Percentiles rank a stretch among this genome's conserved stretches.
Evolutionary conservation across 2,888 invertebrate genomes (phyloP).

Genomic region (Himalopsyche japonica): DNA sequence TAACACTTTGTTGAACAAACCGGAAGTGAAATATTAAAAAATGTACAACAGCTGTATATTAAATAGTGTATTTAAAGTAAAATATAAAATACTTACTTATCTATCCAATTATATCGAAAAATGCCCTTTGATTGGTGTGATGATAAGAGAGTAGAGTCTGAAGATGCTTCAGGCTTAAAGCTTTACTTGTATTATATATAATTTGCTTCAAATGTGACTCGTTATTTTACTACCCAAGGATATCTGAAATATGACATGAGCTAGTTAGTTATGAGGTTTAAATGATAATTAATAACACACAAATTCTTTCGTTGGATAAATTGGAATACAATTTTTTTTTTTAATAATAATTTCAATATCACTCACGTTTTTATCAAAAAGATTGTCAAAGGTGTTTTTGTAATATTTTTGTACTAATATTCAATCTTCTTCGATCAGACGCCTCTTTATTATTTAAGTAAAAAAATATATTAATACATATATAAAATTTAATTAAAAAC

Average conservation of each 20-base stretch:
- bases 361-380: too few relatives aligned
- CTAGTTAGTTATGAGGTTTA: neutral
- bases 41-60: conserved; percentile 2
- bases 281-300: too few relatives aligned
- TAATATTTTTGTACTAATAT: too few relatives aligned
- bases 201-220: neutral
- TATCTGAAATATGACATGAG: neutral
- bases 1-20: conserved; percentile 35
- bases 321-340: too few relatives aligned
- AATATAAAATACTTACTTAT: conserved; percentile 14
- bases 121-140: conserved; percentile 3
- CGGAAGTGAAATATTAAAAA: conserved; percentile 31
- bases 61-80: conserved; percentile 23
- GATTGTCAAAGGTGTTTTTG: too few relatives aligned
- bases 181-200: neutral
- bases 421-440: too few relatives aligned
- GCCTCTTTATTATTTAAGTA: too few relatives aligned
- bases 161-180: neutral
- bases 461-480: too few relatives aligned
- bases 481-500: too few relatives aligned
- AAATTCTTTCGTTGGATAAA: too few relatives aligned
- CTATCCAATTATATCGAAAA: conserved; percentile 25
- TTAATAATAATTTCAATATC: too few relatives aligned
- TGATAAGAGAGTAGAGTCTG: neutral
- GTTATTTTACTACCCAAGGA: neutral